A percentile compares a stretch with the other conserved stretches of the same genome.
phyloP scores from a whole-genome alignment of 2,888 invertebrate genomes.

The Apamea epomidion region DNA sequence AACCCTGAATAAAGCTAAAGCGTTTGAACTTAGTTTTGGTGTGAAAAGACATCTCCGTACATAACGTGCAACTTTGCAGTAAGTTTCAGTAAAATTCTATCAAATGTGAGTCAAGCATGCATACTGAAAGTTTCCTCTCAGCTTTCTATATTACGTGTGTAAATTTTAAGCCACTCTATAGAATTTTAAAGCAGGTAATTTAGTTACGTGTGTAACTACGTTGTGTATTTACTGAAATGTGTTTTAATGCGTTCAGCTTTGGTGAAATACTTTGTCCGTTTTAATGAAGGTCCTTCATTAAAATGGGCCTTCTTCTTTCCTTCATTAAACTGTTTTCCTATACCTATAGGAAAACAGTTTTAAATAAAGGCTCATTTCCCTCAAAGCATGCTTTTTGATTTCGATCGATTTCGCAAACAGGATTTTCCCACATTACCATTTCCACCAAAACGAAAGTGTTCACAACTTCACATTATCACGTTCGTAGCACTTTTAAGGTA shows the following conservation, averaged over 20 bases:
- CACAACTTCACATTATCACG: conserved; percentile 4
- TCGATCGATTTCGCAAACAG: neutral
- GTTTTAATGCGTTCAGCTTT: conserved; percentile 1
- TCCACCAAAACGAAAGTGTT: neutral
- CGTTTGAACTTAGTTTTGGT: conserved; percentile 52
- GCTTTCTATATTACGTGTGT: conserved; percentile 27
- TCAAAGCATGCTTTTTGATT: neutral
- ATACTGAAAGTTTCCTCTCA: conserved; percentile 40
- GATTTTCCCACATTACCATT: neutral
- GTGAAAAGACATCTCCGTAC: conserved; percentile 49
- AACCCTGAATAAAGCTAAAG: conserved; percentile 42
- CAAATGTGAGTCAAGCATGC: conserved; percentile 59
- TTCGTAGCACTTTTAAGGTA: neutral
- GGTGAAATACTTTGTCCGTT: conserved; percentile 13
- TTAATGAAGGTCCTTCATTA: neutral
- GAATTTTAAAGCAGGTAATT: conserved; percentile 32
- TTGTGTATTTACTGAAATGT: neutral
- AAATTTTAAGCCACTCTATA: conserved; percentile 27
- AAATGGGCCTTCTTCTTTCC: too few relatives aligned
- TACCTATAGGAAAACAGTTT: neutral
- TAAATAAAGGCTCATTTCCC: neutral
- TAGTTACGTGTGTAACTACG: conserved; percentile 4
- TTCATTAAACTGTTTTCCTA: too few relatives aligned
- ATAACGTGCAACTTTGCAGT: conserved; percentile 47
- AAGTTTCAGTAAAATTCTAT: conserved; percentile 61